phyloP scores from a whole-genome alignment of 2,888 invertebrate species.

The Dilophus febrilis region DNA sequence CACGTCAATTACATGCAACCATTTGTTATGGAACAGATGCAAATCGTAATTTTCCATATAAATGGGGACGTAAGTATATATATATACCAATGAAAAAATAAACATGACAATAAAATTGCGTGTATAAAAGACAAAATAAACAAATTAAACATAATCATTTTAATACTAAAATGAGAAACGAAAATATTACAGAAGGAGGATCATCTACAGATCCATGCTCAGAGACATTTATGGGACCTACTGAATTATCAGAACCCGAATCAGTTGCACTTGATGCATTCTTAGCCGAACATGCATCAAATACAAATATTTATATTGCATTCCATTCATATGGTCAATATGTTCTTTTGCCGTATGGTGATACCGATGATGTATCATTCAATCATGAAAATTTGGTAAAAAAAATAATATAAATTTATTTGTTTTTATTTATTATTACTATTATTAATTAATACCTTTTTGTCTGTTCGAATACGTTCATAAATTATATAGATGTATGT shows the following conservation, averaged over 20 bases:
- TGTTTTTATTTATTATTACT: too few relatives aligned
- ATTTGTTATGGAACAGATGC: conserved; percentile 25
- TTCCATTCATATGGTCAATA: conserved; percentile 48
- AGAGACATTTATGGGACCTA: conserved; percentile 33
- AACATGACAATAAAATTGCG: not conserved
- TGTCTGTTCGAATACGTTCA: too few relatives aligned
- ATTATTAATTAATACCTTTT: too few relatives aligned
- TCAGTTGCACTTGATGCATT: conserved; percentile 32
- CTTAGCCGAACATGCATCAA: conserved; percentile 26
- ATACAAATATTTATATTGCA: conserved; percentile 36
- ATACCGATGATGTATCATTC: conserved; percentile 12
- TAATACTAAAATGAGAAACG: too few relatives aligned
- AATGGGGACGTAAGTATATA: conserved; percentile 17
- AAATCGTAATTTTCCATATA: conserved; percentile 25
- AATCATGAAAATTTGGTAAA: too few relatives aligned
- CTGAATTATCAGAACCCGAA: conserved; percentile 39
- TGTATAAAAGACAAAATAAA: not conserved
- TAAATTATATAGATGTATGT: conserved; percentile 4
- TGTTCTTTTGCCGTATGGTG: conserved; percentile 42
- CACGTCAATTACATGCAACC: conserved; percentile 32
- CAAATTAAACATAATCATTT: too few relatives aligned
- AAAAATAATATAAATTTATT: too few relatives aligned
- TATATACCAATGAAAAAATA: too few relatives aligned
- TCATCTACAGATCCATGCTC: conserved; percentile 30
- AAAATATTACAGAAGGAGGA: conserved; percentile 28